Base-by-base conservation (phyloP, 1,140 invertebrate genomes). In the Procambarus virginalis region DNA sequence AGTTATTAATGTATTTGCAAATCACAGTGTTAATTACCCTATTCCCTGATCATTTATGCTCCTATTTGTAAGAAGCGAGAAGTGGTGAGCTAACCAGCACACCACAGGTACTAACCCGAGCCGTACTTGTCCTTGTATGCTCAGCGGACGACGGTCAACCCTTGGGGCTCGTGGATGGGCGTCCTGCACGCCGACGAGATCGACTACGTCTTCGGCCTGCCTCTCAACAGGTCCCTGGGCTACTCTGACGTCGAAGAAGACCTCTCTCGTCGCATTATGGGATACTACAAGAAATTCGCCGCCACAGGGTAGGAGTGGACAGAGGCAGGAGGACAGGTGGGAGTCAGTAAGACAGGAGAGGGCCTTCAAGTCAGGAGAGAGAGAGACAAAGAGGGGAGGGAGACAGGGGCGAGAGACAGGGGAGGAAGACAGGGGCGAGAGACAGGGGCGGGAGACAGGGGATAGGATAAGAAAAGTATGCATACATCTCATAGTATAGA, bases 161-260 rank as follows among this genome's bases (percentile, higher is more conserved):
- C 97, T 48, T 99, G 98, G 98, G 98, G 97, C 22, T 96, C 97
- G 93, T 99, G 98, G 98, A 98, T 99, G 97, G 98, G 98, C 0
- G 98, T 98, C 73, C 96, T 99, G 95, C 98, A 99, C 93, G 98
- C 97, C 3, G 98, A 99, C 93, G 98, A 99, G 94, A 98, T 99
- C 92, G 97, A 98, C 94, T 99, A 98, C 94, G 97, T 99, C 83
- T 99, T 99, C 93, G 98, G 98, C 22, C 97, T 97, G 93, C 98
- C 98, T 4, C 94, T 98, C 84, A 97, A 98, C 94, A 95, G 95
- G 94, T 97, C 97, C 49, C 94, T 97, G 46, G 95, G 96, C 93
- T 99, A 97, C 94, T 97, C 96, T 92, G 95, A 96, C 10, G 95
- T 96, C 76, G 98, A 98, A 94, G 95, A 97, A 48, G 96, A 97